Conservation (phyloP, 2,113 vertebrate species). For the Gorilla gorilla region DNA sequence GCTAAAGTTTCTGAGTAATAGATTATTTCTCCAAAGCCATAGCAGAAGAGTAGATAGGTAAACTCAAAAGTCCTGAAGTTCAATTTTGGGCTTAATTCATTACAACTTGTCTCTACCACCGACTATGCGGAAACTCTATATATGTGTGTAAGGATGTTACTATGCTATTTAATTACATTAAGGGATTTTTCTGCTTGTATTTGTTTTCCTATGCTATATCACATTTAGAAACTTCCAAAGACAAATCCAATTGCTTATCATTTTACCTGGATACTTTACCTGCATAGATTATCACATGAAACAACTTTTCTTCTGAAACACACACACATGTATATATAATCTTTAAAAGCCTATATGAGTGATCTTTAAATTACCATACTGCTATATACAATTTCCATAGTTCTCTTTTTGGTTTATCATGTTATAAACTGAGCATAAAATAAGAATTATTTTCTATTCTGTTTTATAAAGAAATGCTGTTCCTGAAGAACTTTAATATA, state of each 20-base stretch:
- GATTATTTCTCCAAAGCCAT: slow-evolving; percentile 1
- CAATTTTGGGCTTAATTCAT: not conserved
- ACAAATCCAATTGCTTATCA: slow-evolving; percentile 22
- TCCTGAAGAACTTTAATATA: slow-evolving; percentile 15
- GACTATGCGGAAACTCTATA: not conserved
- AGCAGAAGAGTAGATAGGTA: not conserved
- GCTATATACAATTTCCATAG: not conserved
- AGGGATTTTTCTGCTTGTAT: not conserved
- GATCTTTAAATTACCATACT: not conserved
- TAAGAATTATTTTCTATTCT: slow-evolving; percentile 27
- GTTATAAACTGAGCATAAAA: not conserved
- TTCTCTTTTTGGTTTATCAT: not conserved
- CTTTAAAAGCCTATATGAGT: not conserved
- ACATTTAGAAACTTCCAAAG: not conserved
- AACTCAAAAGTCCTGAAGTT: not conserved
- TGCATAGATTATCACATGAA: not conserved
- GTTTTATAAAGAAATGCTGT: slow-evolving; percentile 33
- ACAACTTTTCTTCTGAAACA: not conserved
- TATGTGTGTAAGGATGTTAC: not conserved
- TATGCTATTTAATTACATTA: not conserved
- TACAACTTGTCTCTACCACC: not conserved
- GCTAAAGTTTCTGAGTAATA: not conserved
- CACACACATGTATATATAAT: not conserved
- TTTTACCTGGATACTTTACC: slow-evolving; percentile 21
- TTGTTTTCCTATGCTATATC: not conserved